These are phyloP conservation scores for Scomber japonicus DNA, from an alignment of 2,113 vertebrate genomes.

Conservation along the genomic window DNA sequence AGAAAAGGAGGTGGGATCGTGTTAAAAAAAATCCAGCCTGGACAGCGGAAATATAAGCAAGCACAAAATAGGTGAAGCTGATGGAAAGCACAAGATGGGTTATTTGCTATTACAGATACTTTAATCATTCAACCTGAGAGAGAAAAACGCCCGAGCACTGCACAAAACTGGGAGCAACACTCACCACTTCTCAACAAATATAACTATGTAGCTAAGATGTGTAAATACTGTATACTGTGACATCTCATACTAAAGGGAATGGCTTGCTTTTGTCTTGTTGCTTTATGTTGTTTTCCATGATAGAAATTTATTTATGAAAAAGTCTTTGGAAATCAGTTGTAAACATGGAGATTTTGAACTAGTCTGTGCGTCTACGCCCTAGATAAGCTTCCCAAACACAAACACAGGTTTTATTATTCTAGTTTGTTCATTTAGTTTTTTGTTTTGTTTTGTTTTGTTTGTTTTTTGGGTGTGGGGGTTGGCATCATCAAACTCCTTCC, in stretches of 20 bases:
- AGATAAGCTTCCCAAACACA: constrained; percentile 78
- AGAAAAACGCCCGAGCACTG: constrained; percentile 57
- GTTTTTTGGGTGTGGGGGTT: constrained; percentile 8
- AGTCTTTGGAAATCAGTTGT: constrained; percentile 53
- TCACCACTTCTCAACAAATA: constrained; percentile 33
- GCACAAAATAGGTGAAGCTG: constrained; percentile 47
- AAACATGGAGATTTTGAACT: constrained; percentile 60
- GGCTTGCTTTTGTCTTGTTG: constrained; percentile 61
- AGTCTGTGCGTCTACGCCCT: constrained; percentile 55
- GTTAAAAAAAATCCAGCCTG: constrained; percentile 9
- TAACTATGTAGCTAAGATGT: constrained; percentile 63
- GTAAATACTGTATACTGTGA: constrained; percentile 71
- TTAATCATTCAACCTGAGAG: constrained; percentile 12
- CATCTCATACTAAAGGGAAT: constrained; percentile 72
- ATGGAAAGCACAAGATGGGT: constrained; percentile 46
- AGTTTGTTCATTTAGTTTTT: constrained; percentile 51
- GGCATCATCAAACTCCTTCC: constrained; percentile 62
- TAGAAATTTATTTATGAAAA: constrained; percentile 65
- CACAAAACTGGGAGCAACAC: constrained; percentile 55
- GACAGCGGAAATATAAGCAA: constrained; percentile 48
- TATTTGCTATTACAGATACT: constrained; percentile 15
- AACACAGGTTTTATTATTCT: constrained; percentile 65
- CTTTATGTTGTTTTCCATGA: constrained; percentile 78
- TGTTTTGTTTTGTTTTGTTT: constrained; percentile 12
- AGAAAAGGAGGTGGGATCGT: constrained; percentile 25